phyloP scores from a whole-genome alignment of 2,797 vertebrate species.

The Rhinophrynus dorsalis region DNA sequence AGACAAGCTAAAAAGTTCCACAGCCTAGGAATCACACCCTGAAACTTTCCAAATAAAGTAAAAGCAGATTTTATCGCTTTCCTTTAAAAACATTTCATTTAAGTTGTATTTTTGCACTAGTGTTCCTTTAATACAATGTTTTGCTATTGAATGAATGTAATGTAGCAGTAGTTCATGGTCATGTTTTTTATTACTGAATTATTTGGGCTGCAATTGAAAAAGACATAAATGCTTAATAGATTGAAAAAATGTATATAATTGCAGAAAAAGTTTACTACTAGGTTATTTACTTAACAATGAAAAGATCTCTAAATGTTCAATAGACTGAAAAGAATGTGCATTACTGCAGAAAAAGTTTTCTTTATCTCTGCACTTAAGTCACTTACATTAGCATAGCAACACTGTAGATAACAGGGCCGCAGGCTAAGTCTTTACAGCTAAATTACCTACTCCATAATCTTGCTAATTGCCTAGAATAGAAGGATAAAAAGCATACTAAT shows the following conservation, averaged over 20 bases:
- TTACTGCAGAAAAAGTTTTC: not conserved
- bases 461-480: not conserved
- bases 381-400: not conserved
- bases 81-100: no score
- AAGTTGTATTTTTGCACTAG: no score
- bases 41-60: no score
- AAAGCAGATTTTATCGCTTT: no score
- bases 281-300: not conserved
- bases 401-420: not conserved
- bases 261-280: not conserved
- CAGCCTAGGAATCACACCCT: no score
- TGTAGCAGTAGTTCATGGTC: not conserved
- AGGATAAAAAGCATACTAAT: not conserved
- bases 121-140: not conserved
- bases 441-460: not conserved
- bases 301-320: constrained; percentile 6
- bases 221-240: not conserved
- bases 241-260: not conserved
- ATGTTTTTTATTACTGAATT: not conserved
- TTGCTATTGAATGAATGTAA: not conserved
- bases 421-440: not conserved
- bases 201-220: not conserved
- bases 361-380: not conserved
- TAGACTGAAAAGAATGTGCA: constrained; percentile 11
- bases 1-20: no score